Evolutionary conservation across 2,797 vertebrate species (phyloP), one percentile per base, ranked within the genome.

Genomic region (Sebastes flavidus): DNA sequence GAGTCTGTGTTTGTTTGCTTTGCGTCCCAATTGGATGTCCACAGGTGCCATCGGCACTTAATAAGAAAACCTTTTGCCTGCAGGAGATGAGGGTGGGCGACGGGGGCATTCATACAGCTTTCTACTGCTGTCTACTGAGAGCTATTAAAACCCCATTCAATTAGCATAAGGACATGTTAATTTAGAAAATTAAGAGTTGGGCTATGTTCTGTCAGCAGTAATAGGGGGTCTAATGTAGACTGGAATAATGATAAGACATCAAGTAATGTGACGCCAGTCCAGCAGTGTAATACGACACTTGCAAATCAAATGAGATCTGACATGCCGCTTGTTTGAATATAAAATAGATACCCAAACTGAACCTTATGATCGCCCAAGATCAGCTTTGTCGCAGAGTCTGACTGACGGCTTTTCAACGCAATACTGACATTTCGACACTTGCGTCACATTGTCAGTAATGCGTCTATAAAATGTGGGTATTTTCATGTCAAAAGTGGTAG

Each of bases 101-200:
- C 2, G 32, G 56, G 49, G 46, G 27, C 34, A 61, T 70, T 65
- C 55, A 29, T 54, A 36, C 5, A 32, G 62, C 56, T 74, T 75
- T 75, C 63, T 59, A 80, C 75, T 70, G 73, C 67, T 58, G 80
- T 90, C 89, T 85, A 42, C 85, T 8, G 78, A 88, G 87, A 89
- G 90, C 88, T 72, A 88, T 90, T 92, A 92, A 89, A 91, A 88
- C 61, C 73, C 82, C 78, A 91, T 92, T 91, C 72, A 85, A 87
- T 92, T 89, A 88, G 84, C 87, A 92, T 89, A 71, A 89, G 70
- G 81, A 84, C 79, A 72, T 89, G 85, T 90, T 93, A 66, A 91
- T 94, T 92, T 86, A 80, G 77, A 78, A 88, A 90, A 94, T 91
- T 87, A 88, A 87, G 83, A 89, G 84, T 49, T 59, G 55, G 75